Percentiles rank a stretch among this genome's conserved stretches.
Conservation (phyloP, 2,797 vertebrate genomes). For the Nannoperca obscura region DNA sequence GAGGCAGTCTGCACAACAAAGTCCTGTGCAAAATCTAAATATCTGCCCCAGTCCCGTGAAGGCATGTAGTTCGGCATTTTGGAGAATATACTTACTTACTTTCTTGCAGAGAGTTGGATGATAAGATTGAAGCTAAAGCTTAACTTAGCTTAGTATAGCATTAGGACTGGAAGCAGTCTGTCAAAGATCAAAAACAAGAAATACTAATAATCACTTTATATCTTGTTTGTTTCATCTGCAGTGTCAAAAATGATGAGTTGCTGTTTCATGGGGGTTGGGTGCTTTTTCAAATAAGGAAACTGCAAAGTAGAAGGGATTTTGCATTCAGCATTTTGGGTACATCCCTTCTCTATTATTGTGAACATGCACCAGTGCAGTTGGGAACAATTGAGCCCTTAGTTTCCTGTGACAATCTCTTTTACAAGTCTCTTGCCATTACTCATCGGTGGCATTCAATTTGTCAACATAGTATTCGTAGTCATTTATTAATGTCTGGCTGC, state of each 20-base stretch:
- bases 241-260: background rate
- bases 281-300: background rate
- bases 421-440: constrained; percentile 68
- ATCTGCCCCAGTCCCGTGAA: constrained; percentile 56
- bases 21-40: constrained; percentile 68
- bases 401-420: constrained; percentile 57
- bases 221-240: background rate
- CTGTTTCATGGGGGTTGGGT: background rate
- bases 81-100: background rate
- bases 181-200: background rate
- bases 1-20: constrained; percentile 52
- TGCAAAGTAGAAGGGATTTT: constrained; percentile 7
- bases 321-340: constrained; percentile 15
- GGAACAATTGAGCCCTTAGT: constrained; percentile 49
- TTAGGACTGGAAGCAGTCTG: background rate
- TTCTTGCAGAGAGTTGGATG: background rate
- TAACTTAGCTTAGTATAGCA: background rate
- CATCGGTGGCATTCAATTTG: constrained; percentile 78
- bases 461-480: constrained; percentile 58
- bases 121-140: background rate
- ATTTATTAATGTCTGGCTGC: constrained; percentile 69
- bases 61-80: constrained; percentile 29
- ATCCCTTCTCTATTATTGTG: constrained; percentile 31
- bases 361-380: constrained; percentile 60
- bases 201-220: background rate